Evolutionary conservation across 2,113 vertebrate genomes (phyloP), one percentile per base, ranked within the genome.

Genomic region (Hepsetus odoe): DNA sequence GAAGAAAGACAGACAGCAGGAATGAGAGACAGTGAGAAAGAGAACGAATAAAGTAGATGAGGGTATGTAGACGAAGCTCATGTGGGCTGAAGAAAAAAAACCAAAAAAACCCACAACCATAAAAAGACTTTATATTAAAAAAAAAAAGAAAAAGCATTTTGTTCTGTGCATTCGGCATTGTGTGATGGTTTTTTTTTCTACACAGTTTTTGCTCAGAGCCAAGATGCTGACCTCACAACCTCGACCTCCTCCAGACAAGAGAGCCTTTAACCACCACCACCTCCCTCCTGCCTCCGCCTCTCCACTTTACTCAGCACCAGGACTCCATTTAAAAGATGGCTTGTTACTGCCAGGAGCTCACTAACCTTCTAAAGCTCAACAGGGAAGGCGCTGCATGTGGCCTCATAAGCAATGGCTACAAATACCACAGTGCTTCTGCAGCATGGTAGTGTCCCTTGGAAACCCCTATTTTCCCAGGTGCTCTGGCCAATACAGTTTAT

Each of bases 291-390:
- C 74, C 42, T 44, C 49, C n/a, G 28, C 53, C 30, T 5, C 35
- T 56, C 42, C 44, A 38, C 58, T 79, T 79, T 72, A 72, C 42
- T 71, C 55, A 78, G 56, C 76, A 51, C 76, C 40, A 62, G 71
- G 76, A 79, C 68, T 72, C 58, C 44, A 64, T 64, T 46, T 64
- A 79, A 79, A 51, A 72, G 58, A 14, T 24, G 46, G 44, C 30
- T 53, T 42, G 56, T 72, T 72, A 65, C 77, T 58, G 71, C 33
- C 44, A 42, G 77, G 68, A 72, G 71, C 68, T 59, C 58, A 79
- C 68, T 64, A 72, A 65, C 68, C 44, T 64, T 40, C 30, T 55
- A 33, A 64, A 62, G 28, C 76, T 78, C 67, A 78, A 67, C 67
- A 58, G 67, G 76, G 28, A 30, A 71, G 46, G 53, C n/a, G 32